These are phyloP conservation scores for Rhinogobio ventralis DNA, from an alignment of 2,797 vertebrate genomes.

Conservation along the genomic window DNA sequence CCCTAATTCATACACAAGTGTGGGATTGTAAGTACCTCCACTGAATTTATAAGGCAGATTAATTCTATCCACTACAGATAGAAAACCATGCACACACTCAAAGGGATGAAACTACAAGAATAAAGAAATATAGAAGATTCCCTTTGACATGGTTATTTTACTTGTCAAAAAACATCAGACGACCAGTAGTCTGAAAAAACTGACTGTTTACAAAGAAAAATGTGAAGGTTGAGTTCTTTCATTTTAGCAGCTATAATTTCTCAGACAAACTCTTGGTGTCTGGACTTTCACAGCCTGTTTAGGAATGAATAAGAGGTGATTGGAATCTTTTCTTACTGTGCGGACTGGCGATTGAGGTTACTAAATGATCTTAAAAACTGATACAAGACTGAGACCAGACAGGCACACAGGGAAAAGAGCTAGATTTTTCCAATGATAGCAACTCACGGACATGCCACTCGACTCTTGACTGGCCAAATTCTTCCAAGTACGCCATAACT, in stretches of 20 bases:
- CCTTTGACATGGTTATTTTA: constrained; percentile 60
- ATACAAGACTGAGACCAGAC: constrained; percentile 50
- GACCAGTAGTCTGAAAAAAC: constrained; percentile 57
- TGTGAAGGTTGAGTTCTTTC: constrained; percentile 50
- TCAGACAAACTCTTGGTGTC: constrained; percentile 58
- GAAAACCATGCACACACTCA: constrained; percentile 63
- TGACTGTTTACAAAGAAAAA: constrained; percentile 70
- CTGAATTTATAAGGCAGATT: constrained; percentile 78
- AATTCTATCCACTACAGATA: constrained; percentile 67
- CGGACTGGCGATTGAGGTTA: constrained; percentile 26
- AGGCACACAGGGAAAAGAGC: constrained; percentile 35
- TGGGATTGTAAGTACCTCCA: constrained; percentile 70
- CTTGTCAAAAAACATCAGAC: constrained; percentile 19
- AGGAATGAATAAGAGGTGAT: constrained; percentile 32
- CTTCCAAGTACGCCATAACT: constrained; percentile 54
- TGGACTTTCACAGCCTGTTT: constrained; percentile 52
- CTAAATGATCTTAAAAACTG: constrained; percentile 45
- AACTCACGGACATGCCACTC: constrained; percentile 13
- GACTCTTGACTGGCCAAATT: constrained; percentile 46
- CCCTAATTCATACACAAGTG: constrained; percentile 76
- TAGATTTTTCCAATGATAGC: constrained; percentile 31
- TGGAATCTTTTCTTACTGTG: constrained; percentile 29
- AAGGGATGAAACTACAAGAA: constrained; percentile 30
- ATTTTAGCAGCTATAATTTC: constrained; percentile 82
- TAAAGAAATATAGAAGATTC: constrained; percentile 59